Evolutionary conservation across 2,888 invertebrate genomes (phyloP).

Genomic region (Acleris sparsana): DNA sequence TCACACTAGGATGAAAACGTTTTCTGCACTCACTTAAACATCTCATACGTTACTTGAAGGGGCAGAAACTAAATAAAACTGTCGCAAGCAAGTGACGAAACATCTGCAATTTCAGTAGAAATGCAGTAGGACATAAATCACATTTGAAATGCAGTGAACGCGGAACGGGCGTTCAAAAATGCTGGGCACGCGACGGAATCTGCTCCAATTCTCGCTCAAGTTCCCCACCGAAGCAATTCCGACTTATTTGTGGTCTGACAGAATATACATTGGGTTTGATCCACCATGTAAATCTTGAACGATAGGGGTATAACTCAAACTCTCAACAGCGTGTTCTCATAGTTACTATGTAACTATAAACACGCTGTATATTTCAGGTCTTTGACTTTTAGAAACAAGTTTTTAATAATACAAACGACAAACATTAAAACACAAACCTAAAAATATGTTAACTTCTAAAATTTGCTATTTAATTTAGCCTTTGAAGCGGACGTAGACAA

Average conservation of each 20-base stretch:
- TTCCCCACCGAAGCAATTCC: slow-evolving; percentile 57
- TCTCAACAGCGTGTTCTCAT: neutral
- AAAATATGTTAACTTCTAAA: too few relatives aligned
- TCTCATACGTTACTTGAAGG: slow-evolving; percentile 10
- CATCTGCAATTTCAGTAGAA: slow-evolving; percentile 64
- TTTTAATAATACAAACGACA: too few relatives aligned
- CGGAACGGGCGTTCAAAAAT: slow-evolving; percentile 59
- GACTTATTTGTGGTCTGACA: slow-evolving; percentile 61
- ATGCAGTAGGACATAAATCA: slow-evolving; percentile 68
- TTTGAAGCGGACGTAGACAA: neutral
- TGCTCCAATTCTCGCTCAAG: slow-evolving; percentile 60
- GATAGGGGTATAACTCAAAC: neutral
- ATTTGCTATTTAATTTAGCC: neutral
- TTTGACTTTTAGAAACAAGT: too few relatives aligned
- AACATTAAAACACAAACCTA: too few relatives aligned
- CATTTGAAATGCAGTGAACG: slow-evolving; percentile 65
- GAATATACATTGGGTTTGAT: slow-evolving; percentile 34
- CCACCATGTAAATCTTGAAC: slow-evolving; percentile 3
- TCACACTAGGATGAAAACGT: slow-evolving; percentile 8
- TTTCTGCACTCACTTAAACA: slow-evolving; percentile 7
- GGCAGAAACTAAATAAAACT: slow-evolving; percentile 56
- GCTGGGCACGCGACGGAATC: slow-evolving; percentile 68
- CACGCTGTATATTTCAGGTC: too few relatives aligned
- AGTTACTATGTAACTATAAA: too few relatives aligned
- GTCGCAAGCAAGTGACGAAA: slow-evolving; percentile 55